A percentile compares a stretch with the other conserved stretches of the same genome.
phyloP scores from a whole-genome alignment of 2,888 invertebrate genomes.

The Sphinx pinastri region DNA sequence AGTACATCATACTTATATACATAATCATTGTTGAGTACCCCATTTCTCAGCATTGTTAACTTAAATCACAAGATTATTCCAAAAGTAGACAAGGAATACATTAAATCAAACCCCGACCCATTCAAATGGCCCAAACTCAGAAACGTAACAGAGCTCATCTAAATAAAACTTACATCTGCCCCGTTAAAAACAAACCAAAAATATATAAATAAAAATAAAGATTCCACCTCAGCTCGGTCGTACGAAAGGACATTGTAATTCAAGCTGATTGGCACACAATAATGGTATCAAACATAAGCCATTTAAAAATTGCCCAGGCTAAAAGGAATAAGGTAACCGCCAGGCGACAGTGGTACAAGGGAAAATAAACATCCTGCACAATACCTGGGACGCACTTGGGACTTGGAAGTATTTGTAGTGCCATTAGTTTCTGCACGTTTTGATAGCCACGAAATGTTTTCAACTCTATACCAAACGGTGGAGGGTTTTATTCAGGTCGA shows the following conservation, averaged over 20 bases:
- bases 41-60: constrained; percentile 20
- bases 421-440: constrained; percentile 71
- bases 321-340: constrained; percentile 73
- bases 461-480: constrained; percentile 37
- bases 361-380: constrained; percentile 77
- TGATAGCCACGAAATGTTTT: constrained; percentile 37
- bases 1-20: neutral
- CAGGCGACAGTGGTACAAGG: constrained; percentile 66
- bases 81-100: neutral
- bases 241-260: constrained; percentile 83
- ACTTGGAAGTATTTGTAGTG: constrained; percentile 78
- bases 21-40: neutral
- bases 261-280: constrained; percentile 84
- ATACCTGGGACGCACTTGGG: constrained; percentile 73
- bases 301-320: constrained; percentile 81
- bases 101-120: constrained; percentile 17
- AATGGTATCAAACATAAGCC: constrained; percentile 83
- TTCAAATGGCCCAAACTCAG: constrained; percentile 22
- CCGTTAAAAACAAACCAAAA: constrained; percentile 72
- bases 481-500: constrained; percentile 35
- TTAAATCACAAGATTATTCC: constrained; percentile 11
- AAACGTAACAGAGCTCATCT: constrained; percentile 31
- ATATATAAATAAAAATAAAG: constrained; percentile 74
- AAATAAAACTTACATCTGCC: constrained; percentile 70
- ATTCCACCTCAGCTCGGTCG: constrained; percentile 75